A percentile compares a stretch with the other conserved stretches of the same genome.
These are phyloP conservation scores for Lasioglossum zephyrum DNA, from an alignment of 2,888 invertebrate species.

Conservation along the genomic window DNA sequence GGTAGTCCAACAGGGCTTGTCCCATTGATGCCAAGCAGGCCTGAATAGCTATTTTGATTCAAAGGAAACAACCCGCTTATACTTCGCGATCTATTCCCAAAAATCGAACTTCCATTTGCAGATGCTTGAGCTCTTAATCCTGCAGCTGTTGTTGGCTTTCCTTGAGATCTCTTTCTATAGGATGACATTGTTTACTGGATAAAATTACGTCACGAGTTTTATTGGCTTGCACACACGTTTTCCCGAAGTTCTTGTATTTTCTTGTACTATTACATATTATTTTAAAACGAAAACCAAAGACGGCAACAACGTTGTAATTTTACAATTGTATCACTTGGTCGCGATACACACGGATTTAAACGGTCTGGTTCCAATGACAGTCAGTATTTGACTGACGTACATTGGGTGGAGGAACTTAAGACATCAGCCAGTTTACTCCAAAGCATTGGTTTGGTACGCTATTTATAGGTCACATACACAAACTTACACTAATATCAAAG, in stretches of 20 bases:
- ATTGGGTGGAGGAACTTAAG: slow-evolving; percentile 74
- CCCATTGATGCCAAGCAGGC: slow-evolving; percentile 75
- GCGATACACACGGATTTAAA: slow-evolving; percentile 30
- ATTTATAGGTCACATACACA: slow-evolving; percentile 77
- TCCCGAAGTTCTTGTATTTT: background rate
- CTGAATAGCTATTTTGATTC: slow-evolving; percentile 79
- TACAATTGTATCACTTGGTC: slow-evolving; percentile 29
- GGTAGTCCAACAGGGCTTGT: slow-evolving; percentile 75
- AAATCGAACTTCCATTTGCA: slow-evolving; percentile 83
- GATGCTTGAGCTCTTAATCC: slow-evolving; percentile 83
- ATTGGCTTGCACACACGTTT: slow-evolving; percentile 9
- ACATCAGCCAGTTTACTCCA: slow-evolving; percentile 78
- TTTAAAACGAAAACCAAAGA: background rate
- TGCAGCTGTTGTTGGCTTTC: slow-evolving; percentile 82
- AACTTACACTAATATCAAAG: slow-evolving; percentile 74
- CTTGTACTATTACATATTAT: slow-evolving; percentile 27
- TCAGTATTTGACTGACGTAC: slow-evolving; percentile 81
- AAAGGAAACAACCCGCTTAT: slow-evolving; percentile 79
- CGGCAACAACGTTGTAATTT: background rate
- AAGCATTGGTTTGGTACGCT: slow-evolving; percentile 72
- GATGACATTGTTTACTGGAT: slow-evolving; percentile 77
- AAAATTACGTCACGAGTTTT: slow-evolving; percentile 30
- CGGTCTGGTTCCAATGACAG: slow-evolving; percentile 75
- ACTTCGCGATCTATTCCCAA: slow-evolving; percentile 81
- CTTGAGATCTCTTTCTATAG: slow-evolving; percentile 81